Percentiles rank a stretch among this genome's conserved stretches.
Evolutionary conservation across 1,140 invertebrate genomes (phyloP).

Genomic region (Patella vulgata): DNA sequence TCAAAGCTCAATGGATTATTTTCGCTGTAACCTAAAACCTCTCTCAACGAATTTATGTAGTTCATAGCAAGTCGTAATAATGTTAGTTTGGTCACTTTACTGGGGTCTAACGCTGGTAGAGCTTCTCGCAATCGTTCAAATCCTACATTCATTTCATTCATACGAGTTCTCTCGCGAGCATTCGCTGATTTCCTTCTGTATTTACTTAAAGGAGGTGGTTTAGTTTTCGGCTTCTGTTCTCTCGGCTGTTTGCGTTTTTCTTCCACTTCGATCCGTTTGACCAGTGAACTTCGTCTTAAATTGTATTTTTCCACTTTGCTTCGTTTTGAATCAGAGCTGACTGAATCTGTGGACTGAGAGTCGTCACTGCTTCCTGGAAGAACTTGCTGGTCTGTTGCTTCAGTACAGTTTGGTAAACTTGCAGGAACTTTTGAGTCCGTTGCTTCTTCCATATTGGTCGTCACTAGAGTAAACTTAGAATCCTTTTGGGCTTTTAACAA

Average conservation of each 20-base stretch:
- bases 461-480: no score
- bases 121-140: constrained; percentile 82
- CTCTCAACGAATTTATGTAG: constrained; percentile 79
- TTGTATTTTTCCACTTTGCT: constrained; percentile 65
- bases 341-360: background rate
- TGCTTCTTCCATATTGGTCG: no score
- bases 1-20: no score
- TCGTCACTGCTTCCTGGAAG: no score
- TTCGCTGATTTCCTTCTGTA: constrained; percentile 90
- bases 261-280: constrained; percentile 69
- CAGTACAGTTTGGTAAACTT: no score
- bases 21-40: constrained; percentile 64
- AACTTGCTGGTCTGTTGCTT: no score
- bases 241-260: constrained; percentile 58
- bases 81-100: constrained; percentile 88
- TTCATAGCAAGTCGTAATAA: constrained; percentile 87
- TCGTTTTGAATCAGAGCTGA: background rate
- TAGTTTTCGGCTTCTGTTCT: constrained; percentile 73
- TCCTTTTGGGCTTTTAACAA: no score
- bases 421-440: no score
- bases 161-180: constrained; percentile 83
- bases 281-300: constrained; percentile 69
- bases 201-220: constrained; percentile 86
- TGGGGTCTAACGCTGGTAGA: constrained; percentile 73
- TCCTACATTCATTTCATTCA: constrained; percentile 89